Evolutionary conservation across 2,888 invertebrate genomes (phyloP).

Genomic region (Brachylomia viminalis): DNA sequence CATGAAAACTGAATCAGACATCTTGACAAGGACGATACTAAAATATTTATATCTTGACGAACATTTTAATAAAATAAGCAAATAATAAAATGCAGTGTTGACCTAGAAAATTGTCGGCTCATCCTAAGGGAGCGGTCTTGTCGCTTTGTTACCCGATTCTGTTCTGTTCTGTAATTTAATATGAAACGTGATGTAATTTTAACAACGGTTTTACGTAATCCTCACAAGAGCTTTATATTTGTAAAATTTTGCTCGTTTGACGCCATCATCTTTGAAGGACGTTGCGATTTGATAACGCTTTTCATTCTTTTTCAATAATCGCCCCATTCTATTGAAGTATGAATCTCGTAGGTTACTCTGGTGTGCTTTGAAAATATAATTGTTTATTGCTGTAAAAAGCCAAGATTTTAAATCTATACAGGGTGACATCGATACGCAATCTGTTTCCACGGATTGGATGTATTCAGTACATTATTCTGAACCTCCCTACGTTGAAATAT

Average conservation of each 20-base stretch:
- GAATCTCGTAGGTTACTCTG: background rate
- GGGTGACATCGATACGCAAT: too few relatives aligned
- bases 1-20: conserved; percentile 18
- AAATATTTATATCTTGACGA: conserved; percentile 54
- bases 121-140: conserved; percentile 73
- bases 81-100: conserved; percentile 76
- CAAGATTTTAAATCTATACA: background rate
- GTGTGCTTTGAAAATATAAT: background rate
- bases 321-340: background rate
- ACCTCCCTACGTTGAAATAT: too few relatives aligned
- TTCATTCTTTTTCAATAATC: conserved; percentile 3
- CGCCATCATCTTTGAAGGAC: conserved; percentile 52
- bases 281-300: conserved; percentile 4
- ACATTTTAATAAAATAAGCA: conserved; percentile 70
- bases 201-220: conserved; percentile 61
- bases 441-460: too few relatives aligned
- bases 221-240: conserved; percentile 61
- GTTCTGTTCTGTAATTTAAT: conserved; percentile 79
- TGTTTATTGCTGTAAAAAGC: background rate
- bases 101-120: conserved; percentile 71
- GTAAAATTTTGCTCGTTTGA: conserved; percentile 53
- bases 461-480: too few relatives aligned
- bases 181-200: conserved; percentile 81
- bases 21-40: conserved; percentile 37
- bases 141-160: conserved; percentile 74